Percentiles rank a stretch among this genome's conserved stretches.
Conservation (phyloP, 2,797 vertebrate genomes). For the Rhinella marina region DNA sequence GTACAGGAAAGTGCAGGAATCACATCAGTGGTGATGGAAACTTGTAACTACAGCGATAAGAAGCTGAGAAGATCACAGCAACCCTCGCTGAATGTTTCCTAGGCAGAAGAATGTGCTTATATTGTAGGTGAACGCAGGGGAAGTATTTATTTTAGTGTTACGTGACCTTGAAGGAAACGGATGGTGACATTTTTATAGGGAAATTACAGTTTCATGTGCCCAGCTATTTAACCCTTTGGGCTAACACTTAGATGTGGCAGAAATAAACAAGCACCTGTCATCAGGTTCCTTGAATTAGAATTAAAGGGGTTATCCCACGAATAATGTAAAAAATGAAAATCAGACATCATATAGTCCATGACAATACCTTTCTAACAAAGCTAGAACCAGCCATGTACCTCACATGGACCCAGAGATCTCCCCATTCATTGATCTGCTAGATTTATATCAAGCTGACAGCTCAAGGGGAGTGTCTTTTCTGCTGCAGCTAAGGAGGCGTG, state of each 20-base stretch:
- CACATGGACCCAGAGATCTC: too few species aligned
- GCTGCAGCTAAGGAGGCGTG: too few species aligned
- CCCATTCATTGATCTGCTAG: too few species aligned
- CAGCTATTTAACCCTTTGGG: background rate
- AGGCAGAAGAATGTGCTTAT: background rate
- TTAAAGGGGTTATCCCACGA: too few species aligned
- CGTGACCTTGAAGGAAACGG: background rate
- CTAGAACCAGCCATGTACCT: too few species aligned
- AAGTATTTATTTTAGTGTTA: background rate
- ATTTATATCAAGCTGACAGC: too few species aligned
- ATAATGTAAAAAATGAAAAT: too few species aligned
- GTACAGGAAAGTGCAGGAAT: background rate
- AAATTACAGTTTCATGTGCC: background rate
- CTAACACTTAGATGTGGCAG: background rate
- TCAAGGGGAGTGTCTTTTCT: too few species aligned
- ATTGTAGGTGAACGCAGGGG: background rate
- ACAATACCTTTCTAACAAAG: too few species aligned
- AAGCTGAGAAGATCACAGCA: background rate
- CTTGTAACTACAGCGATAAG: background rate
- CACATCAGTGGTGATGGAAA: background rate
- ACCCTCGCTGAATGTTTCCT: background rate
- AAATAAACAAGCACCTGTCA: background rate
- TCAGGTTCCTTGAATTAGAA: too few species aligned
- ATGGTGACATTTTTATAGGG: background rate
- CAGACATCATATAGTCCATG: too few species aligned